These are phyloP conservation scores for Nematostella vectensis DNA, from an alignment of 92 coral and sea anemone genomes.

Conservation along the genomic window DNA sequence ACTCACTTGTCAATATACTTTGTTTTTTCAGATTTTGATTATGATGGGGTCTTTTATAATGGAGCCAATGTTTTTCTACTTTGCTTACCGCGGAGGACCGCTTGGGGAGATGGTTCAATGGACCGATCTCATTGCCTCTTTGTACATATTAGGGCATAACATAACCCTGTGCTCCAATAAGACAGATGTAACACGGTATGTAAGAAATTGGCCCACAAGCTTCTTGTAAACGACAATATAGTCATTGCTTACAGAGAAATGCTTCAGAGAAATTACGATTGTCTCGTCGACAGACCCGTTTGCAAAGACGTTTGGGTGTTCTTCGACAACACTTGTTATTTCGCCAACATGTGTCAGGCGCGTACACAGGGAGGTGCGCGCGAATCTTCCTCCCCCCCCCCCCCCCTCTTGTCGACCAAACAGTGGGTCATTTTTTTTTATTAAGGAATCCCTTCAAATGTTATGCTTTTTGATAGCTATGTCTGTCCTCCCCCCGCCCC, in stretches of 20 bases:
- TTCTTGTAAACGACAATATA: neutral
- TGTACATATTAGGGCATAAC: constrained; percentile 81
- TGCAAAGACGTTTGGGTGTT: neutral
- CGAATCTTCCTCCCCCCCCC: too few species aligned
- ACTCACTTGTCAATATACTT: too few species aligned
- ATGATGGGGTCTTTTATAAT: constrained; percentile 64
- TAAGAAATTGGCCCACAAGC: neutral
- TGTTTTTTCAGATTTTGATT: constrained; percentile 41
- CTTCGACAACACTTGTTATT: too few species aligned
- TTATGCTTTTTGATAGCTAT: too few species aligned
- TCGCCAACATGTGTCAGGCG: too few species aligned
- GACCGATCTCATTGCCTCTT: constrained; percentile 70
- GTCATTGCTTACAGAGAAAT: neutral
- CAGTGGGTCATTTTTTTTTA: too few species aligned
- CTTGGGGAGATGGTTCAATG: constrained; percentile 91
- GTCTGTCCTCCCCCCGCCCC: too few species aligned
- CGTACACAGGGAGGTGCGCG: too few species aligned
- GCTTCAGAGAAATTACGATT: neutral
- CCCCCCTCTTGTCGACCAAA: too few species aligned
- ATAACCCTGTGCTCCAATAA: constrained; percentile 26
- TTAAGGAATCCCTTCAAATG: too few species aligned
- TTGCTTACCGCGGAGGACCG: constrained; percentile 66
- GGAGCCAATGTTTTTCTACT: constrained; percentile 42
- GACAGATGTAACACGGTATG: constrained; percentile 31
- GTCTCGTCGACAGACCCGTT: neutral